phyloP scores from a whole-genome alignment of 2,797 vertebrate species.

The Phyllotis vaccarum region DNA sequence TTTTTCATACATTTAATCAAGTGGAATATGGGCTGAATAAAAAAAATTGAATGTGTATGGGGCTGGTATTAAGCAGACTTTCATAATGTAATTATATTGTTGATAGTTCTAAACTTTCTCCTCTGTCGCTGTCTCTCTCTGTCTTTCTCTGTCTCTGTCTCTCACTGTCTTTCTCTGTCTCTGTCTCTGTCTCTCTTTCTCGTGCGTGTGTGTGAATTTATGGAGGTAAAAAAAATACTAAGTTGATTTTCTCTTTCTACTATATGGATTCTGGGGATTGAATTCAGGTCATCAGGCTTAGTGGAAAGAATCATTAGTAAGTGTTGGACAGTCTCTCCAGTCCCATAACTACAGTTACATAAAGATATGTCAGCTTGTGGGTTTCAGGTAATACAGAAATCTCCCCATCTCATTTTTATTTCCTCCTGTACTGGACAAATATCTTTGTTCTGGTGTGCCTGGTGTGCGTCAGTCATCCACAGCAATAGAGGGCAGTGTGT shows the following conservation, averaged over 20 bases:
- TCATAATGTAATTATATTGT: background rate
- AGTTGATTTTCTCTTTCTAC: background rate
- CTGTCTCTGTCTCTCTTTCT: background rate
- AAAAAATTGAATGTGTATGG: conserved; percentile 26
- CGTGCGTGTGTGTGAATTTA: background rate
- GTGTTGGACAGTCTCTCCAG: background rate
- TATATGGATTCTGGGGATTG: background rate
- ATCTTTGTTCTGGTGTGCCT: background rate
- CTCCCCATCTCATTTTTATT: conserved; percentile 16
- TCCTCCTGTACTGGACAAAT: background rate
- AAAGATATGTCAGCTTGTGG: background rate
- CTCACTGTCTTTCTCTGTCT: no score
- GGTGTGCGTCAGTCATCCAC: background rate
- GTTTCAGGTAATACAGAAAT: background rate
- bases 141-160: no score
- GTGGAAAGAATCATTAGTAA: background rate
- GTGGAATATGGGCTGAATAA: background rate
- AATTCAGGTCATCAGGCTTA: background rate
- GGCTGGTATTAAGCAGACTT: conserved; percentile 16
- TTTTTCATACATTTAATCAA: conserved; percentile 5
- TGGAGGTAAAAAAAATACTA: background rate
- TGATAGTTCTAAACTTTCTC: background rate
- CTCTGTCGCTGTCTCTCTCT: no score
- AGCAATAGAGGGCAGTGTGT: background rate
- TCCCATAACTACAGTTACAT: background rate